Percentiles rank a stretch among this genome's conserved stretches.
Evolutionary conservation across 2,113 vertebrate genomes (phyloP).

Genomic region (Mixornis gularis): DNA sequence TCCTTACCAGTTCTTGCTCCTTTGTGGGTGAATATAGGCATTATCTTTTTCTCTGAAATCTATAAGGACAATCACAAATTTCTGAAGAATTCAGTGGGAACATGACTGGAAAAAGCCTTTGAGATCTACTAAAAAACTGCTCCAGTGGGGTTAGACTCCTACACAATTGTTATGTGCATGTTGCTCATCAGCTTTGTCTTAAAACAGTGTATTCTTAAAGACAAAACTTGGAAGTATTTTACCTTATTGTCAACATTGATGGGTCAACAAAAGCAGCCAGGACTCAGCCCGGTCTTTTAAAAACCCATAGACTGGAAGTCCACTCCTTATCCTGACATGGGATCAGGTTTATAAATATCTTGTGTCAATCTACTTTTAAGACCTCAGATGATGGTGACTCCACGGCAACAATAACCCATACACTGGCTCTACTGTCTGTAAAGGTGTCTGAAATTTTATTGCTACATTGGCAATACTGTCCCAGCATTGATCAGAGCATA

Average conservation of each 20-base stretch:
- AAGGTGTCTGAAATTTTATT: background rate
- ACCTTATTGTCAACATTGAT: background rate
- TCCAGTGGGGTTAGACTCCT: background rate
- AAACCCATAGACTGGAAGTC: background rate
- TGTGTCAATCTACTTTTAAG: background rate
- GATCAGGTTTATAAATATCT: background rate
- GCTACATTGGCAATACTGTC: background rate
- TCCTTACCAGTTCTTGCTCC: background rate
- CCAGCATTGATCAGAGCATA: background rate
- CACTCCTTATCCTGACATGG: background rate
- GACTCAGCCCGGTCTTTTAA: background rate
- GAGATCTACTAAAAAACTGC: background rate
- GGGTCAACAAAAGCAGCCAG: background rate
- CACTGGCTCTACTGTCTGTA: background rate
- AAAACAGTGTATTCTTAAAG: background rate
- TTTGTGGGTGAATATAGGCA: background rate
- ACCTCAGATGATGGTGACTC: background rate
- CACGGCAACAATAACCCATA: fast-evolving
- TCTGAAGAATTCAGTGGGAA: background rate
- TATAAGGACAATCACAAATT: background rate
- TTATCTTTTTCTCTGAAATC: background rate
- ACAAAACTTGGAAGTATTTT: background rate
- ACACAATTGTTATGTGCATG: background rate
- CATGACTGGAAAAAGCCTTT: background rate
- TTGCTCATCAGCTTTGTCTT: background rate